phyloP scores from a whole-genome alignment of 2,797 vertebrate species.

The Nannoperca obscura region DNA sequence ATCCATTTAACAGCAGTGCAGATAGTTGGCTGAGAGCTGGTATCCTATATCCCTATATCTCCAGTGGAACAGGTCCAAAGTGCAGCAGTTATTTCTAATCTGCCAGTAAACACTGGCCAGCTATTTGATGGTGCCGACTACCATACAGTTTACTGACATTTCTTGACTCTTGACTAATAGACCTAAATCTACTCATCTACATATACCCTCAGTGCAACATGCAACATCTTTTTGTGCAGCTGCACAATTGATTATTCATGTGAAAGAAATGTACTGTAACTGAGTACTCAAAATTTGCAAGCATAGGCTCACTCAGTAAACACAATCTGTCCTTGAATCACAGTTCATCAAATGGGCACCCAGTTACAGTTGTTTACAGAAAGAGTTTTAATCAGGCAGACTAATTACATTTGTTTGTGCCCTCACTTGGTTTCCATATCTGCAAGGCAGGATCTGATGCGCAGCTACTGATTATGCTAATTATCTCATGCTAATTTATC shows the following conservation, averaged over 20 bases:
- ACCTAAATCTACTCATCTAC: conserved; percentile 14
- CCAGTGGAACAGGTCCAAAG: conserved; percentile 34
- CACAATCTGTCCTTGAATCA: conserved; percentile 45
- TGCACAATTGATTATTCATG: conserved; percentile 31
- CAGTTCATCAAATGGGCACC: conserved; percentile 47
- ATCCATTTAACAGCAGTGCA: conserved; percentile 54
- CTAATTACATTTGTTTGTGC: conserved; percentile 73
- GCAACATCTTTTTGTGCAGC: neutral
- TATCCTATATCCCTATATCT: conserved; percentile 30
- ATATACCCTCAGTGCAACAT: neutral
- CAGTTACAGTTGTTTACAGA: conserved; percentile 62
- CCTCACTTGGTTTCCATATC: conserved; percentile 68
- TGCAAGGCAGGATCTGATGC: conserved; percentile 67
- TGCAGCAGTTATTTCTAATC: conserved; percentile 10
- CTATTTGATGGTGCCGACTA: conserved; percentile 10
- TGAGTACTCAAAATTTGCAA: conserved; percentile 2
- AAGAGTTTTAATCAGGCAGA: conserved; percentile 72
- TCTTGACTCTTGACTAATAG: conserved; percentile 1
- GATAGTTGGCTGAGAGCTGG: conserved; percentile 34
- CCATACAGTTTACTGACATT: neutral
- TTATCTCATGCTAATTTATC: conserved; percentile 68
- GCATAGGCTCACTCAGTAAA: conserved; percentile 25
- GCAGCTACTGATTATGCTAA: conserved; percentile 73
- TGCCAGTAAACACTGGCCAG: conserved; percentile 23
- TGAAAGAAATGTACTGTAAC: conserved; percentile 23